Percentiles rank a stretch among this genome's conserved stretches.
Evolutionary conservation across 2,888 invertebrate genomes (phyloP).

Genomic region (Invenusta paracnida): DNA sequence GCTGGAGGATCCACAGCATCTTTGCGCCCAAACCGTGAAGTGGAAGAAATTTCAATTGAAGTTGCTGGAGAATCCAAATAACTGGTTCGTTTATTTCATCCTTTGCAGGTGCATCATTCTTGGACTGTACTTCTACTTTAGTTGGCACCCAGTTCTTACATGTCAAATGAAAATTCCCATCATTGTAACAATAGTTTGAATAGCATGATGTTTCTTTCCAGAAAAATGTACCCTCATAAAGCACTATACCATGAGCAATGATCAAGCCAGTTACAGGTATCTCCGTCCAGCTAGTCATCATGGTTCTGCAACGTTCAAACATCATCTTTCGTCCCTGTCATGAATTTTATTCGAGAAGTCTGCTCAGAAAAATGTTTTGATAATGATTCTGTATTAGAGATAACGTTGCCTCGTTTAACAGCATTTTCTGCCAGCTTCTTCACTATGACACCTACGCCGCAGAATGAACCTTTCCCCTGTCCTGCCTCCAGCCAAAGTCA

Average conservation of each 20-base stretch:
- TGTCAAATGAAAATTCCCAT: background rate
- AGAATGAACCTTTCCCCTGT: background rate
- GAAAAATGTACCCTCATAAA: background rate
- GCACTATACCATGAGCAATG: background rate
- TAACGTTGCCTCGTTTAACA: background rate
- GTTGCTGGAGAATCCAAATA: no score
- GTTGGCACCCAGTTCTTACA: no score
- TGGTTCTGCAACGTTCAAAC: background rate
- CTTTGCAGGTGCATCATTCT: no score
- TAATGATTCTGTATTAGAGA: background rate
- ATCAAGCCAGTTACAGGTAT: background rate
- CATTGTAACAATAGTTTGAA: background rate
- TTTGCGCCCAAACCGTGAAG: no score
- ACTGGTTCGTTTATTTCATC: no score
- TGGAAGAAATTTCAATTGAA: no score
- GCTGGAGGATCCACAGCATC: no score
- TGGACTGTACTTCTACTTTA: no score
- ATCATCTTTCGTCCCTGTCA: background rate
- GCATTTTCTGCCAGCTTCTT: background rate
- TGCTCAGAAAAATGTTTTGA: background rate
- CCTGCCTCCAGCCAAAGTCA: background rate
- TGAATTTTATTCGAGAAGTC: background rate
- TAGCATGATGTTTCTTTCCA: background rate
- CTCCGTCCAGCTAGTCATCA: background rate
- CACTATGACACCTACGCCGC: background rate